phyloP scores from a whole-genome alignment of 2,797 vertebrate genomes.

The Urosaurus nigricauda region DNA sequence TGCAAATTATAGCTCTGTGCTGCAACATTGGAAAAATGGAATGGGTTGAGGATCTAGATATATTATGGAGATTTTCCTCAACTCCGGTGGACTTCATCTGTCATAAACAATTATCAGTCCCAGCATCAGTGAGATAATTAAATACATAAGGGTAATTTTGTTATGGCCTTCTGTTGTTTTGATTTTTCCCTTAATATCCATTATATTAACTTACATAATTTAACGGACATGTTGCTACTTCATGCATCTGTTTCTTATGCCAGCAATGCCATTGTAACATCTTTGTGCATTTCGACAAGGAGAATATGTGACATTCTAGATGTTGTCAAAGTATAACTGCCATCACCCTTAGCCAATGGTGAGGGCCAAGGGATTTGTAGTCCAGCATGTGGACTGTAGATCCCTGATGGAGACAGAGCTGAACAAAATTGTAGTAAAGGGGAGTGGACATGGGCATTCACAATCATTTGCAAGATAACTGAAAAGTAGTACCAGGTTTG shows the following conservation, averaged over 20 bases:
- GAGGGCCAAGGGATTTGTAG: background rate
- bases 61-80: background rate
- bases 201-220: background rate
- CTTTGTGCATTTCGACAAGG: background rate
- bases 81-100: too few species aligned
- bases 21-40: background rate
- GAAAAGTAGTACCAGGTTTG: background rate
- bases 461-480: background rate
- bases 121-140: too few species aligned
- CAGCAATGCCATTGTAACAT: background rate
- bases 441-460: background rate
- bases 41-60: background rate
- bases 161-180: background rate
- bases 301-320: background rate
- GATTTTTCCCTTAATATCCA: background rate
- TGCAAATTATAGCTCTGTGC: background rate
- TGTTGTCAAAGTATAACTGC: background rate
- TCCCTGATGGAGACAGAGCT: background rate
- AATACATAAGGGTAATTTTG: background rate
- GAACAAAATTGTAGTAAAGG: background rate
- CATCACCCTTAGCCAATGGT: background rate
- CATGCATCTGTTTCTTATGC: background rate
- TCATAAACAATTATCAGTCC: background rate
- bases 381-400: background rate
- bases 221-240: background rate